A percentile compares a stretch with the other conserved stretches of the same genome.
Conservation (phyloP, 1,140 invertebrate species). For the Eueides isabella region DNA sequence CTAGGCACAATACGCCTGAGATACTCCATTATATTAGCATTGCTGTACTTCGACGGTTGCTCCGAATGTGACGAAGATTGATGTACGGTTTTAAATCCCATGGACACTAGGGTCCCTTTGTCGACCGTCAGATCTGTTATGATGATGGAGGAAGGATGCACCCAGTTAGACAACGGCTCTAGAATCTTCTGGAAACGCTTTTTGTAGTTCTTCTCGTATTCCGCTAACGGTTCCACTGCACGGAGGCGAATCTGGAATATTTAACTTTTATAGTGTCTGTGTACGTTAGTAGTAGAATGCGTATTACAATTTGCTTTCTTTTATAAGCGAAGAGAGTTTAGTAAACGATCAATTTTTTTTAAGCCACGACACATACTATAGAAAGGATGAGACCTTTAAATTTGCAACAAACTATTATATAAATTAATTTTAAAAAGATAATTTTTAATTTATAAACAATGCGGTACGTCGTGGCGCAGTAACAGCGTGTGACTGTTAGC, state of each 20-base stretch:
- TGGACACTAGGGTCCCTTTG: slow-evolving; percentile 87
- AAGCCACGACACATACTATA: no score
- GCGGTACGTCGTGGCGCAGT: no score
- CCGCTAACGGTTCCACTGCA: slow-evolving; percentile 90
- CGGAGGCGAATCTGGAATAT: slow-evolving; percentile 85
- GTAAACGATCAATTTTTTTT: no score
- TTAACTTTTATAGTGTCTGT: neutral
- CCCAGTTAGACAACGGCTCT: slow-evolving; percentile 89
- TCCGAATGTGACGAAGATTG: slow-evolving; percentile 86
- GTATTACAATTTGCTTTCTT: no score
- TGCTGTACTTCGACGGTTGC: slow-evolving; percentile 83
- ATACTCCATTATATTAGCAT: slow-evolving; percentile 93
- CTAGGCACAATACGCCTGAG: slow-evolving; percentile 91
- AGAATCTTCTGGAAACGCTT: slow-evolving; percentile 90
- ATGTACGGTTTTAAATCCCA: slow-evolving; percentile 90
- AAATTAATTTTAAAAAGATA: no score
- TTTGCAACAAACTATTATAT: no score
- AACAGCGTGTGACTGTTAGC: no score
- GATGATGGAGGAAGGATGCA: slow-evolving; percentile 89
- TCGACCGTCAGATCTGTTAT: slow-evolving; percentile 93
- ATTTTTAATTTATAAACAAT: no score
- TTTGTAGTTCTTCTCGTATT: slow-evolving; percentile 89
- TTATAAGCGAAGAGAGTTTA: no score
- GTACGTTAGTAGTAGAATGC: neutral
- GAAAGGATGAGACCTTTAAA: no score